Base-by-base conservation (phyloP, 53 echinoderm and acorn worm species). In the Stichopus horrens region DNA sequence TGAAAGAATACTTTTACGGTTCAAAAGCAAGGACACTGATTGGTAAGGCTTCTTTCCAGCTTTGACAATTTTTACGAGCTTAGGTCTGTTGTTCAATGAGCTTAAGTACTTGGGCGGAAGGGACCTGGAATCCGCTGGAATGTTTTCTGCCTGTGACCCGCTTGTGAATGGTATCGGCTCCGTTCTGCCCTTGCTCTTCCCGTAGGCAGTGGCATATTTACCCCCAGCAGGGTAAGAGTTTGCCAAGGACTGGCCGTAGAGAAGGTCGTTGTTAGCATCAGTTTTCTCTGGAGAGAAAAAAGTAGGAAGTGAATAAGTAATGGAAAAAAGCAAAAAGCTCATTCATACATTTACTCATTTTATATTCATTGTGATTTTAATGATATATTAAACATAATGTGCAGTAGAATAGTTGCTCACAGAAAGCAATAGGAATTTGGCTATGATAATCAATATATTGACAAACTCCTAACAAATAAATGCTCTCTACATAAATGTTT, bases 151-250 rank as follows among this genome's bases (percentile, higher is more conserved):
- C 74, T 56, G 13, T 13, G 55, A 21, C n/a, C 21, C 74, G 71
- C 6, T 55, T 56, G 56, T 52, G 89, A 73, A 73, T 21, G 79
- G 79, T 68, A 56, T 74, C 55, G 87, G 87, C 57, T 87, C 87
- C 7, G 87, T 74, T 55, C 74, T 74, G 66, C 58, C 90, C 76
- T 74, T 89, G 21, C 92, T 91, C 63, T 89, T 89, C 14, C 92
- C 90, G 58, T 98, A 98, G 53, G 93, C 83, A 4, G 91, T 91
- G 58, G 98, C 98, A 92, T 95, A 98, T 80, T 95, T 98, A 63
- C 98, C 98, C 16, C 86, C 90, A 9, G 93, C 68, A 10, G 98
- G 98, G 90, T 98, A 98, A 8, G 94, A 93, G 75, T 92, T 93
- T 37, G 94, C 94, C 75, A 75, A 9, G 5, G 74, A 53, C 6